Percentiles rank a stretch among this genome's conserved stretches.
These are phyloP conservation scores for Phengaris arion DNA, from an alignment of 2,888 invertebrate genomes.

Conservation along the genomic window DNA sequence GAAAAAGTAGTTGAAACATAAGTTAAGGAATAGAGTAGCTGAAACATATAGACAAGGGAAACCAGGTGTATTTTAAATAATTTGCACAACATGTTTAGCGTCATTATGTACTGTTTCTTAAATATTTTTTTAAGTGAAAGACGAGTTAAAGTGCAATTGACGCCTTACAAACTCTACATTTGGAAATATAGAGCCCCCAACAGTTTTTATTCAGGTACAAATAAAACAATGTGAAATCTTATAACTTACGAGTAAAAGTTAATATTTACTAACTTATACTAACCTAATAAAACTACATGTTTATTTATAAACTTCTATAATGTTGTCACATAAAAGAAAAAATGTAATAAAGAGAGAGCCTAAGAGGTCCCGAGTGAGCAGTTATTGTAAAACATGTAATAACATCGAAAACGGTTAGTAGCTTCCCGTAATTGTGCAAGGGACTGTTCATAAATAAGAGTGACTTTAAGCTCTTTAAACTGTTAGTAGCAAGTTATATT, in stretches of 20 bases:
- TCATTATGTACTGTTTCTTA: too few species aligned
- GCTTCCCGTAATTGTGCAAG: conserved; percentile 4
- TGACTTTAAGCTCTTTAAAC: background rate
- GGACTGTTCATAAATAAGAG: background rate
- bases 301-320: conserved; percentile 3
- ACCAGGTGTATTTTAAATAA: too few species aligned
- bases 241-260: too few species aligned
- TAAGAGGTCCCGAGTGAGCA: background rate
- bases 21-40: background rate
- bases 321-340: conserved; percentile 7
- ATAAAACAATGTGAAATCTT: too few species aligned
- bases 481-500: background rate
- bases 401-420: conserved; percentile 9
- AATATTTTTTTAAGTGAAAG: too few species aligned
- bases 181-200: too few species aligned
- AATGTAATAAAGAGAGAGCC: conserved; percentile 15
- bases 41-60: too few species aligned
- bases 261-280: background rate
- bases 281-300: background rate
- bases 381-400: conserved; percentile 1
- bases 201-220: too few species aligned
- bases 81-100: too few species aligned
- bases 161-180: too few species aligned
- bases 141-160: too few species aligned
- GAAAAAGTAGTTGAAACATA: background rate